A percentile compares a stretch with the other conserved stretches of the same genome.
Evolutionary conservation across 2,888 invertebrate species (phyloP).

Genomic region (Trimorus sp.): DNA sequence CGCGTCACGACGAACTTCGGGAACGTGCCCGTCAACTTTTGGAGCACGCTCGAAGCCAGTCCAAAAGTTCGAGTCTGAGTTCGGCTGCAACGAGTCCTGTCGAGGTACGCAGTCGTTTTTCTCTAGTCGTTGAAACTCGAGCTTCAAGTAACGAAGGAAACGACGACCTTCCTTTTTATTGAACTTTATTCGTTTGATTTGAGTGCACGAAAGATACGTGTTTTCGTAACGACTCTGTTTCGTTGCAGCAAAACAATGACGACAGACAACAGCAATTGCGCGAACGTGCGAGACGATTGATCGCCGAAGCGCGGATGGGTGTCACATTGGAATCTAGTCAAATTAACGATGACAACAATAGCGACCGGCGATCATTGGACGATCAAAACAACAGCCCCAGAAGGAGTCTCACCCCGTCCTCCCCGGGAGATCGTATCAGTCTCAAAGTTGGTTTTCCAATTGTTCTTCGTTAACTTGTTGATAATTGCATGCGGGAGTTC

Average conservation of each 20-base stretch:
- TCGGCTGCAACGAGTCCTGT: slow-evolving; percentile 83
- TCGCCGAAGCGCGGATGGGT: slow-evolving; percentile 91
- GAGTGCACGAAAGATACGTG: too few relatives aligned
- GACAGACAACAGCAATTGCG: slow-evolving; percentile 93
- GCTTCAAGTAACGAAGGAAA: too few relatives aligned
- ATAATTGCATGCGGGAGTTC: too few relatives aligned
- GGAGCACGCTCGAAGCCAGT: slow-evolving; percentile 87
- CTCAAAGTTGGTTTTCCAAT: slow-evolving; percentile 72
- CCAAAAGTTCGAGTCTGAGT: slow-evolving; percentile 81
- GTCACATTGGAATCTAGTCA: slow-evolving; percentile 80
- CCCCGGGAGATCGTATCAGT: slow-evolving; percentile 78
- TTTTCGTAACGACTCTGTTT: slow-evolving; percentile 26
- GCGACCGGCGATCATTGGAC: slow-evolving; percentile 78
- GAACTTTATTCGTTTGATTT: too few relatives aligned
- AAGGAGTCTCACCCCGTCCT: slow-evolving; percentile 78
- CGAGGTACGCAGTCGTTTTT: slow-evolving; percentile 78
- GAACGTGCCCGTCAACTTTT: slow-evolving; percentile 92
- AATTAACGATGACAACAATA: slow-evolving; percentile 78
- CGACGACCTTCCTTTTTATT: too few relatives aligned
- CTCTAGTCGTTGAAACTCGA: not conserved
- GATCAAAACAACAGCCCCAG: slow-evolving; percentile 81
- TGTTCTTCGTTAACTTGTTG: too few relatives aligned
- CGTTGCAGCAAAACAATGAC: slow-evolving; percentile 86
- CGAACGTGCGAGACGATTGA: slow-evolving; percentile 93
- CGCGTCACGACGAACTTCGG: slow-evolving; percentile 92